phyloP scores from a whole-genome alignment of 2,113 vertebrate species.

The Tragelaphus buxtoni region DNA sequence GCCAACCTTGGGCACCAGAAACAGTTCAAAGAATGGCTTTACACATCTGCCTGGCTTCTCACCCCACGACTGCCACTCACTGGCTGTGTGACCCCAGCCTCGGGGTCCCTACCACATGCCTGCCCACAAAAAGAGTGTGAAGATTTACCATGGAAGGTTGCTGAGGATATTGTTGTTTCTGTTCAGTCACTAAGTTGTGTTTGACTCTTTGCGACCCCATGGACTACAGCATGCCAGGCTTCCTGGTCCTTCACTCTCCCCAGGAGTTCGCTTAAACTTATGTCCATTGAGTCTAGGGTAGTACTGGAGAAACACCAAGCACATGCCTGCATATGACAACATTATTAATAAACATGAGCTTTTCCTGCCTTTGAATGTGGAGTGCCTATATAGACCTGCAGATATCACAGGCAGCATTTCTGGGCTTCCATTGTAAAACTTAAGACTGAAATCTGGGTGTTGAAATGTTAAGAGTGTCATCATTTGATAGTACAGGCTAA shows the following conservation, averaged over 20 bases:
- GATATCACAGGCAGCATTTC: not conserved
- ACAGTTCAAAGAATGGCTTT: not conserved
- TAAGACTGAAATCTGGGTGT: not conserved
- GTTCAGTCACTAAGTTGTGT: not conserved
- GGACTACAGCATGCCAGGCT: not conserved
- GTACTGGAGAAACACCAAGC: not conserved
- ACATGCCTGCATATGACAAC: not conserved
- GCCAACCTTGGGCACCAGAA: not conserved
- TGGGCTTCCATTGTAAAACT: not conserved
- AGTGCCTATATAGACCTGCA: not conserved
- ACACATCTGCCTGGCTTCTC: not conserved
- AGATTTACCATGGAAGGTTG: not conserved
- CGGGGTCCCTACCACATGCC: not conserved
- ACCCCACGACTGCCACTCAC: not conserved
- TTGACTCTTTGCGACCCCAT: not conserved
- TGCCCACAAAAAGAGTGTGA: not conserved
- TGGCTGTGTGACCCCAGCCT: not conserved
- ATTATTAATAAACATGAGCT: not conserved
- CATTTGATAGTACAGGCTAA: not conserved
- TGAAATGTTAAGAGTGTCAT: not conserved
- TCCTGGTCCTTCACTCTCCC: not conserved
- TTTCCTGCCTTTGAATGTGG: not conserved
- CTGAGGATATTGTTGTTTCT: not conserved
- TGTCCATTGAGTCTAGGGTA: not conserved
- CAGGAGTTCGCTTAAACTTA: not conserved